Base-by-base conservation (phyloP, 2,113 vertebrate species). In the Chunga burmeisteri region DNA sequence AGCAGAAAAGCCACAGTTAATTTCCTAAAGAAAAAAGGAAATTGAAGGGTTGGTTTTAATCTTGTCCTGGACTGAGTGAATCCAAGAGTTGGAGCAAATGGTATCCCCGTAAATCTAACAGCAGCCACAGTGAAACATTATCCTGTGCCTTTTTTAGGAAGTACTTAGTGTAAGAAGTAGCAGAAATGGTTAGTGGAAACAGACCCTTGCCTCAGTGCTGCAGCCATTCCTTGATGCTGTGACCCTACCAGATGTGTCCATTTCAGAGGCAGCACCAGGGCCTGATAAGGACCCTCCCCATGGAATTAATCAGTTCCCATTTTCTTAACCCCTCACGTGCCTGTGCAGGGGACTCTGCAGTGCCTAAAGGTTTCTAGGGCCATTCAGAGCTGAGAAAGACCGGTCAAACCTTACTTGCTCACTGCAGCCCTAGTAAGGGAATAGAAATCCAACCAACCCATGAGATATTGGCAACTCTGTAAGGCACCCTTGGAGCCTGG, bases 11-110 rank as follows among this genome's bases (percentile, higher is more conserved):
- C 93, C 92, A 93, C 83, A 96, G 90, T 97, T 95, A 91, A 96
- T 97, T 97, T 97, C 96, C 95, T 96, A 96, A 82, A 96, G 88
- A 67, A 92, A 91, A 93, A 91, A 90, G 91, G 94, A 97, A 95
- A 96, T 96, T 90, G 95, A 94, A 93, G 91, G 95, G 91, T 96
- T 96, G 97, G 94, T 97, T 97, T 97, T 97, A 97, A 97, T 97
- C 96, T 96, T 96, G 94, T 97, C 96, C 93, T 1, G 3, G 94
- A 32, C 95, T 91, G 93, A 96, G 91, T 83, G 93, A 95, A 96
- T 97, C 96, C 94, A 94, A 95, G 94, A 88, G 89, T 21, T 66
- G 50, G 74, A 94, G 93, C 93, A 97, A 96, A 97, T 86, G 91
- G 94, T 79, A 96, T 94, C 96, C 97, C 96, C n/a, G 56, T 90